phyloP scores from a whole-genome alignment of 2,797 vertebrate species.

The Lerista edwardsae region DNA sequence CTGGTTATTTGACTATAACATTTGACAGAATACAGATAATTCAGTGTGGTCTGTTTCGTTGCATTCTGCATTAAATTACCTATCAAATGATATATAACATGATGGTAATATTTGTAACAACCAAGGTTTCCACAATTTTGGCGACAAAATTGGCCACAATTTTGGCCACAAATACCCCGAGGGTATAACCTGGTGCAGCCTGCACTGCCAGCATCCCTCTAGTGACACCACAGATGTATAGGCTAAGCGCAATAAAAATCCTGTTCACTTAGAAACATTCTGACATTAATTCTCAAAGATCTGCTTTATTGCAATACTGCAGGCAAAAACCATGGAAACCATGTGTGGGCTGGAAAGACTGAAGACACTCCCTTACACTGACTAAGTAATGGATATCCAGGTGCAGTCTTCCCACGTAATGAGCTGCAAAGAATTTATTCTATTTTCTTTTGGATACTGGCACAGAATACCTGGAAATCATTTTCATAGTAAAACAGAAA shows the following conservation, averaged over 20 bases:
- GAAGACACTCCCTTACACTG: background rate
- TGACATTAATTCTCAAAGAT: background rate
- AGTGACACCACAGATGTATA: background rate
- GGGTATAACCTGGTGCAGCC: background rate
- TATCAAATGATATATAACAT: no score
- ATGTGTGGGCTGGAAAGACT: accelerated
- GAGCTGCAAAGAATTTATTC: background rate
- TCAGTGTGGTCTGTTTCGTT: no score
- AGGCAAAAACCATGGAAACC: accelerated
- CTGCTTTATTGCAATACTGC: background rate
- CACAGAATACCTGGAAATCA: background rate
- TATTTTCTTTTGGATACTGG: background rate
- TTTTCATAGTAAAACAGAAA: background rate
- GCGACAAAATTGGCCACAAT: no score
- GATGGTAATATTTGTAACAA: no score
- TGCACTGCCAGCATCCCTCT: no score
- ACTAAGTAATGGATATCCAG: accelerated
- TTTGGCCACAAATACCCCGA: no score
- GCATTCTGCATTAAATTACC: no score
- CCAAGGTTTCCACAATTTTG: no score
- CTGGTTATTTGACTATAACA: no score
- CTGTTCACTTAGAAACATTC: conserved; percentile 13
- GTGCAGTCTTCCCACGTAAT: background rate
- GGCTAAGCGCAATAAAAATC: background rate
- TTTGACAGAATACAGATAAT: no score